Percentiles rank a stretch among this genome's conserved stretches.
Evolutionary conservation across 2,113 vertebrate genomes (phyloP).

Genomic region (Donacobius atricapilla): DNA sequence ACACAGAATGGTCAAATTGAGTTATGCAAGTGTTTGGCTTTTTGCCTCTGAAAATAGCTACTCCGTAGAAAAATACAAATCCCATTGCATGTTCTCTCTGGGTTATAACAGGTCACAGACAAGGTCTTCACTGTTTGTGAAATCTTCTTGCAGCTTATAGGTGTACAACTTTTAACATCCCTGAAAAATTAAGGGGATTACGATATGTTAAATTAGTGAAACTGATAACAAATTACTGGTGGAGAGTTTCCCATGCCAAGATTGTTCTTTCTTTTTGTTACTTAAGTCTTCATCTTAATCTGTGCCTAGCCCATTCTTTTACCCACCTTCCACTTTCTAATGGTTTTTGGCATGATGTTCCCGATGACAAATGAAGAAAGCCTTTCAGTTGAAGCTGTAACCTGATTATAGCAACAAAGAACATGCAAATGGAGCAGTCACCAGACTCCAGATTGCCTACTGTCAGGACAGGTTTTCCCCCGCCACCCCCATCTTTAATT

Average conservation of each 20-base stretch:
- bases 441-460: slow-evolving; percentile 14
- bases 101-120: slow-evolving; percentile 21
- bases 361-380: background rate
- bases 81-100: background rate
- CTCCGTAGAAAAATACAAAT: slow-evolving; percentile 3
- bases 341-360: background rate
- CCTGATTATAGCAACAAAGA: background rate
- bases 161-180: background rate
- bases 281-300: background rate
- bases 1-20: background rate
- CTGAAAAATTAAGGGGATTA: background rate
- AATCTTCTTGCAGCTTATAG: background rate
- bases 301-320: background rate
- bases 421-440: background rate
- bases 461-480: background rate
- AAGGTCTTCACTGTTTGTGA: background rate
- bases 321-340: background rate
- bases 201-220: background rate
- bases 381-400: background rate
- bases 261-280: background rate
- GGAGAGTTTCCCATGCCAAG: background rate
- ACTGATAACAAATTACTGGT: background rate
- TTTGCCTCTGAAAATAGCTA: slow-evolving; percentile 27
- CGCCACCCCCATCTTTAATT: background rate
- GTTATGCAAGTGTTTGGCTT: slow-evolving; percentile 36